Evolutionary conservation across 2,888 invertebrate species (phyloP), one percentile per base, ranked within the genome.

Genomic region (Odontomyia ornata): DNA sequence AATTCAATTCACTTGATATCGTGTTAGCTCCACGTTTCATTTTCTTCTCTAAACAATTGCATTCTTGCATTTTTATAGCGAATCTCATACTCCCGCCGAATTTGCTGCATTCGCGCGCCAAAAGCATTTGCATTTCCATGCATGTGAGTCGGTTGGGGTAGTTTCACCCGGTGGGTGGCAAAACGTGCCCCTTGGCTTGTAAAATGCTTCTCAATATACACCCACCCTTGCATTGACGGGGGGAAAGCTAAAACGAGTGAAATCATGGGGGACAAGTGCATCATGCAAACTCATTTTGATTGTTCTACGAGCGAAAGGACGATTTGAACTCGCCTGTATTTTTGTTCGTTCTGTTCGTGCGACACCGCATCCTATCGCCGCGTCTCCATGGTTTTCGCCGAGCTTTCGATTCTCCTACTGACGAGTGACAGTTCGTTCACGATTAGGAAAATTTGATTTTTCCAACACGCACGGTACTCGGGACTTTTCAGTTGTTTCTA

Each of bases 381-480:
- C 9, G 3, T 36, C 36, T 9, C 36, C 5, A 36, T 36, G 3
- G 13, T 64, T 64, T 64, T 64, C 64, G 64, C 64, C 30, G 64
- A 21, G 25, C 60, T 25, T 60, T 25, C 60, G 9, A 11, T 30
- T 13, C 23, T 30, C 30, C 30, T 28, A 2, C 30, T 7, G 23
- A 28, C 64, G 30, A 30, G 28, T 64, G 64, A 64, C 64, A 30
- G n/a, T 64, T 64, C 30, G 15, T 64, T 64, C 28, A 30, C 30
- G 64, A 64, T n/a, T 47, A 47, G 47, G 69, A 69, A 69, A 69
- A 46, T 69, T 65, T 47, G 46, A 69, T 69, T 69, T 69, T 69
- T 67, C 46, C 67, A 36, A 36, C 9, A 3, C 43, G 43, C 36
- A 15, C 23, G 23, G 69, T 25, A 36, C 28, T 65, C 11, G 60